Evolutionary conservation across 2,888 invertebrate species (phyloP), one percentile per base, ranked within the genome.

Genomic region (Xestoiulus laeticollis): DNA sequence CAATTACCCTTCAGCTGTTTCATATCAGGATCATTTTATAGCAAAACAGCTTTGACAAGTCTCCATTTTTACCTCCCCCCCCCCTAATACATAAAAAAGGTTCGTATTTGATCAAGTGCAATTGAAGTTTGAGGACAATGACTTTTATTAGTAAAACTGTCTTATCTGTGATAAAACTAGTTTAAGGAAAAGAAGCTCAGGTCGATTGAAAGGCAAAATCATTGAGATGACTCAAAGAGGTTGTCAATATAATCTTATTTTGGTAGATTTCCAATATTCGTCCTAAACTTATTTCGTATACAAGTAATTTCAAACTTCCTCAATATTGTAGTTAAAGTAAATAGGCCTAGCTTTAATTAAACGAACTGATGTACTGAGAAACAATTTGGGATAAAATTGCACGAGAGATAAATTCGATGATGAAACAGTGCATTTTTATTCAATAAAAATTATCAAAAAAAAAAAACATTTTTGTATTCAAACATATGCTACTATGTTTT

Each of bases 21-120:
- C 48, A 12, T 48, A 48, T 48, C 48, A 48, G 12, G 4, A n/a
- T 59, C n/a, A n/a, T 59, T 59, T 59, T 3, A 14, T 2, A 12
- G 19, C 59, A 59, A 59, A 59, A 59, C n/a, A 59, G n/a, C 19
- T 48, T n/a, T n/a, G 68, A 68, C 68, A 68, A 68, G 68, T 68
- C 22, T 38, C 38, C 38, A 5, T 38, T 38, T 38, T 38, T 38
- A n/a, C n/a, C n/a, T 38, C 3, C 3, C 22, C 68, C 68, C 10
- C n/a, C n/a, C 4, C 48, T 26, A 68, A 22, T 26, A 68, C 22
- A 22, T 22, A 68, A 68, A n/a, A 68, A 68, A 26, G 68, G 4
- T 10, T 10, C 4, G 68, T 68, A 26, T 68, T 68, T 68, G 2
- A 68, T 68, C 68, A 68, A 68, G 68, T 26, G 26, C 22, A 26